Percentiles rank a stretch among this genome's conserved stretches.
phyloP scores from a whole-genome alignment of 2,888 invertebrate genomes.

The Nesidiocoris tenuis region DNA sequence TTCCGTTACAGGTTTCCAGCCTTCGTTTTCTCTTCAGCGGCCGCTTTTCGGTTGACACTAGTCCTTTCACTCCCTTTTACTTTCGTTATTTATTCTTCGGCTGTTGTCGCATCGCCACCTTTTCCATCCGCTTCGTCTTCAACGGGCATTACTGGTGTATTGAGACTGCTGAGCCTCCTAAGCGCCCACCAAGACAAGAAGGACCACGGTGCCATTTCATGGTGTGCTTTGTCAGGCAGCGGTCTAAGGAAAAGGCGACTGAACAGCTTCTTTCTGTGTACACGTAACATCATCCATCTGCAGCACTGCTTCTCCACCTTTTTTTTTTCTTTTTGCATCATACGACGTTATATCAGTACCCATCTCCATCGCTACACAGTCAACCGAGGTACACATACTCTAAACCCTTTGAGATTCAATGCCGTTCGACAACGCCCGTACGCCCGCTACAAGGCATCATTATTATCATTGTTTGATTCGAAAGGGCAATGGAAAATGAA shows the following conservation, averaged over 20 bases:
- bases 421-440: too few relatives aligned
- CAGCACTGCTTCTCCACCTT: background rate
- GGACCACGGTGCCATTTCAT: background rate
- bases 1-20: too few relatives aligned
- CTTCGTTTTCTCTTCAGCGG: background rate
- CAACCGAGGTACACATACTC: too few relatives aligned
- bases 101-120: background rate
- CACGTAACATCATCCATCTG: background rate
- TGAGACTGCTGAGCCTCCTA: background rate
- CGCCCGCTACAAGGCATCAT: too few relatives aligned
- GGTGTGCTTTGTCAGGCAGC: background rate
- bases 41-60: too few relatives aligned
- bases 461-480: too few relatives aligned
- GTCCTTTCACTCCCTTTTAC: background rate
- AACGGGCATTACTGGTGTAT: background rate
- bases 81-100: background rate
- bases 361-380: background rate
- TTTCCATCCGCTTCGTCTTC: background rate
- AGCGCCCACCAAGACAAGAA: background rate
- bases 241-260: too few relatives aligned
- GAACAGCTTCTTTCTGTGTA: background rate
- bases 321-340: too few relatives aligned
- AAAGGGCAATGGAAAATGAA: too few relatives aligned
- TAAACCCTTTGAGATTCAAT: too few relatives aligned
- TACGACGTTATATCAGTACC: background rate